A percentile compares a stretch with the other conserved stretches of the same genome.
Evolutionary conservation across 1,140 invertebrate genomes (phyloP).

Genomic region (Bombus confusus): DNA sequence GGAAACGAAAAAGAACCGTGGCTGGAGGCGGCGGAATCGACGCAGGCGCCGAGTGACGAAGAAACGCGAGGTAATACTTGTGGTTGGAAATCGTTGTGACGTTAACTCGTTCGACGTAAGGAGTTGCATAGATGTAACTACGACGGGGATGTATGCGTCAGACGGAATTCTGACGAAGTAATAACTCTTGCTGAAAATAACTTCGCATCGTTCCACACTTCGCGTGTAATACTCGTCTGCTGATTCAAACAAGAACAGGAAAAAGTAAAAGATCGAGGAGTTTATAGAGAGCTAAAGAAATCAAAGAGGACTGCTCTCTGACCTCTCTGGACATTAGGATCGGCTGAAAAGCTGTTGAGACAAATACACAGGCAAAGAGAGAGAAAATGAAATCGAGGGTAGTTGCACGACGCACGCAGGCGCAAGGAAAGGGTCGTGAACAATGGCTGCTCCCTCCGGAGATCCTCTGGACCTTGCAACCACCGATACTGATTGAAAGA

Average conservation of each 20-base stretch:
- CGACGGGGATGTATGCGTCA: background rate
- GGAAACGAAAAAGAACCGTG: background rate
- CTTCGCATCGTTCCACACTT: background rate
- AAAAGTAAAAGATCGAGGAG: background rate
- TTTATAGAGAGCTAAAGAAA: background rate
- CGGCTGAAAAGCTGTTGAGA: background rate
- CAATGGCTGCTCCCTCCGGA: slow-evolving; percentile 39
- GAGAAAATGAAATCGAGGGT: slow-evolving; percentile 12
- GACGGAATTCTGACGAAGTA: too few species aligned
- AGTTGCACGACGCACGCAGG: background rate
- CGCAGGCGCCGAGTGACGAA: slow-evolving; percentile 1
- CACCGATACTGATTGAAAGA: slow-evolving; percentile 19
- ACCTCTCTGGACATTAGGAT: slow-evolving; percentile 14
- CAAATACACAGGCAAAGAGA: slow-evolving; percentile 5
- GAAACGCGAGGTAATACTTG: background rate
- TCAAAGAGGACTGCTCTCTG: background rate
- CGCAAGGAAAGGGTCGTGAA: slow-evolving; percentile 17
- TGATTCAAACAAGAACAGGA: background rate
- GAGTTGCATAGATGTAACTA: background rate
- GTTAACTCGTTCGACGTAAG: background rate
- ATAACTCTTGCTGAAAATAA: background rate
- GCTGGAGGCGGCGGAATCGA: too few species aligned
- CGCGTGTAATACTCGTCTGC: background rate
- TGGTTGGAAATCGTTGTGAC: slow-evolving; percentile 13
- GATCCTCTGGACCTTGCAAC: slow-evolving; percentile 26